phyloP scores from a whole-genome alignment of 2,888 invertebrate species.

The Timandra comae region DNA sequence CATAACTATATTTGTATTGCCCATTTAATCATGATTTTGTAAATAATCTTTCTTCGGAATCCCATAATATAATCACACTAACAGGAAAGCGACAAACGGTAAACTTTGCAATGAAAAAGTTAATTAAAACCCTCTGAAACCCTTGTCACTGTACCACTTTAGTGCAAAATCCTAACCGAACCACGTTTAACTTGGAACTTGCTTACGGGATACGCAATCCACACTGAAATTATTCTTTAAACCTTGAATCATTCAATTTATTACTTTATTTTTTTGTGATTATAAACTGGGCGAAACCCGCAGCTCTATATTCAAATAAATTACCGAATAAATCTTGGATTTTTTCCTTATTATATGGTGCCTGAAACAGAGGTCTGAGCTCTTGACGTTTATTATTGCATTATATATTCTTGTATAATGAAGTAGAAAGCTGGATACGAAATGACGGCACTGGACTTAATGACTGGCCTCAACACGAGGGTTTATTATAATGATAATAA shows the following conservation, averaged over 20 bases:
- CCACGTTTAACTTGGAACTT: slow-evolving; percentile 21
- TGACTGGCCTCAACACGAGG: too few relatives aligned
- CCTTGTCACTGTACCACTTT: slow-evolving; percentile 34
- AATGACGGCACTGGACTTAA: slow-evolving; percentile 38
- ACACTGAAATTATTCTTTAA: slow-evolving; percentile 2
- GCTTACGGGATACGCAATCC: too few relatives aligned
- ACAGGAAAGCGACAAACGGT: slow-evolving; percentile 28
- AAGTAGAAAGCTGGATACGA: slow-evolving; percentile 31
- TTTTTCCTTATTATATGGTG: slow-evolving; percentile 45
- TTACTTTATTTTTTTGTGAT: slow-evolving; percentile 21
- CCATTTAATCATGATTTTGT: too few relatives aligned
- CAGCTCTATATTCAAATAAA: slow-evolving; percentile 34
- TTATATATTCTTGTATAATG: slow-evolving; percentile 33
- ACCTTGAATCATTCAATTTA: slow-evolving; percentile 17
- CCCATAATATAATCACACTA: too few relatives aligned
- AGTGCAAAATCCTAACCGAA: slow-evolving; percentile 32
- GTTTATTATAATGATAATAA: too few relatives aligned
- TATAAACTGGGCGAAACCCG: slow-evolving; percentile 18
- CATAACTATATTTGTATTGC: too few relatives aligned
- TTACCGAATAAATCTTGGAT: slow-evolving; percentile 39
- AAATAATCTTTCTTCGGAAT: too few relatives aligned
- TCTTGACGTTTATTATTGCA: slow-evolving; percentile 33
- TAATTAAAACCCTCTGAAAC: slow-evolving; percentile 39
- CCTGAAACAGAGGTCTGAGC: slow-evolving; percentile 27
- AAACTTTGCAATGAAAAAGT: slow-evolving; percentile 39